Evolutionary conservation across 2,888 invertebrate species (phyloP).

Genomic region (Caenorhabditis japonica): DNA sequence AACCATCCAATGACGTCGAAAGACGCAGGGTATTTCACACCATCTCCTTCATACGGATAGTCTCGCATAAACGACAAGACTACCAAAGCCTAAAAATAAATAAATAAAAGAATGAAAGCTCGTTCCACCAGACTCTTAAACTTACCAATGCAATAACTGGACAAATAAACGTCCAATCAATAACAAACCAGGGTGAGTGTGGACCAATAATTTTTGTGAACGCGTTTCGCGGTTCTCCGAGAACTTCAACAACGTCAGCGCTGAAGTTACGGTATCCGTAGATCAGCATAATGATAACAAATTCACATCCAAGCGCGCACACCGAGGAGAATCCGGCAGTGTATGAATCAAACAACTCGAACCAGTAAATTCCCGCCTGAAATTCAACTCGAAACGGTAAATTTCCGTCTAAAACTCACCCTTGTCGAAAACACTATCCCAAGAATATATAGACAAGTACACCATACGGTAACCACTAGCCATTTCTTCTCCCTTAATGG

Average conservation of each 20-base stretch:
- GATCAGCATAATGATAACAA: slow-evolving; percentile 27
- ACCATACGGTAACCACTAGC: slow-evolving; percentile 32
- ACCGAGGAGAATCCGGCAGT: slow-evolving; percentile 35
- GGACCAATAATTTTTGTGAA: slow-evolving; percentile 13
- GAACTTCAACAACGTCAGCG: slow-evolving; percentile 25
- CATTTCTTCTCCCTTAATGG: slow-evolving; percentile 28
- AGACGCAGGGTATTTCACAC: background rate
- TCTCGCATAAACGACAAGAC: slow-evolving; percentile 4
- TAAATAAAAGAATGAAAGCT: too few relatives aligned
- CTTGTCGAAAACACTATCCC: slow-evolving; percentile 34
- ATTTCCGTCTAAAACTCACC: too few relatives aligned
- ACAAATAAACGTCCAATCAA: slow-evolving; percentile 32
- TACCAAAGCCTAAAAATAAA: background rate
- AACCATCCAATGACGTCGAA: slow-evolving; percentile 26
- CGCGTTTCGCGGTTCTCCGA: slow-evolving; percentile 19
- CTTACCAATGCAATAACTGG: slow-evolving; percentile 25
- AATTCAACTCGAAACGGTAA: slow-evolving; percentile 1
- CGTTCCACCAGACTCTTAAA: too few relatives aligned
- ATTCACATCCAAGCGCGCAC: slow-evolving; percentile 6
- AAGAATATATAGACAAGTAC: slow-evolving; percentile 12
- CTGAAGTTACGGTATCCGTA: slow-evolving; percentile 37
- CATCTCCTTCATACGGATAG: slow-evolving; percentile 22
- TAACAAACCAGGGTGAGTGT: slow-evolving; percentile 20
- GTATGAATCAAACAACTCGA: slow-evolving; percentile 38
- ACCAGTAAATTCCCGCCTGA: slow-evolving; percentile 46